Evolutionary conservation across 2,797 vertebrate genomes (phyloP), one percentile per base, ranked within the genome.

Genomic region (Micromesistius poutassou): DNA sequence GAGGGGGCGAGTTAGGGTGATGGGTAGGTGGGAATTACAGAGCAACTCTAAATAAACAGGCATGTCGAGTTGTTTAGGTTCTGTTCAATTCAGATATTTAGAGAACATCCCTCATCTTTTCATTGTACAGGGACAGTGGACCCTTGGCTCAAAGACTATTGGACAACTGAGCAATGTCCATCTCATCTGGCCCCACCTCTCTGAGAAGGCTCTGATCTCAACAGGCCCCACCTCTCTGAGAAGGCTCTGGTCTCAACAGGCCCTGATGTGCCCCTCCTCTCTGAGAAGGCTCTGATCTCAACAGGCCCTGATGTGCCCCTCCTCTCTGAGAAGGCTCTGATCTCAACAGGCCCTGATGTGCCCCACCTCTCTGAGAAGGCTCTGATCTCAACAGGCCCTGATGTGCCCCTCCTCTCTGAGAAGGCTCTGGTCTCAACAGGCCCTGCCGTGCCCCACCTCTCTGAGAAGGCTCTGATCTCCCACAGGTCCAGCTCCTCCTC

Each of bases 391-490:
- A 33, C 33, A 33, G 33, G 13, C 25, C 31, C 9, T 0, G 12
- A 33, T 5, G 33, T 66, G 14, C 19, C 0, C 71, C 93, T 93
- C 98, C 97, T 96, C 91, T 99, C 98, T 84, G 98, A 96, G 94
- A 99, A 33, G 33, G 33, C 33, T 33, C 33, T 33, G 33, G 5
- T 33, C 33, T 33, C 33, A n/a, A n/a, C n/a, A n/a, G n/a, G n/a
- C n/a, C n/a, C n/a, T n/a, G n/a, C n/a, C 36, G 25, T 73, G 2
- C 7, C 0, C 71, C 93, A 98, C 98, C 97, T 97, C 91, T 99
- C 98, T 83, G 98, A 96, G 94, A 99, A 99, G 74, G 97, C 97
- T 92, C 97, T 95, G 89, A 99, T 99, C 92, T 99, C 97, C 98
- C 98, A 99, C 31, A 99, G 94, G 76, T 99, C 97, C 87, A 99